A percentile compares a stretch with the other conserved stretches of the same genome.
phyloP scores from a whole-genome alignment of 2,888 invertebrate species.

The Acanthococcus lagerstroemiae region DNA sequence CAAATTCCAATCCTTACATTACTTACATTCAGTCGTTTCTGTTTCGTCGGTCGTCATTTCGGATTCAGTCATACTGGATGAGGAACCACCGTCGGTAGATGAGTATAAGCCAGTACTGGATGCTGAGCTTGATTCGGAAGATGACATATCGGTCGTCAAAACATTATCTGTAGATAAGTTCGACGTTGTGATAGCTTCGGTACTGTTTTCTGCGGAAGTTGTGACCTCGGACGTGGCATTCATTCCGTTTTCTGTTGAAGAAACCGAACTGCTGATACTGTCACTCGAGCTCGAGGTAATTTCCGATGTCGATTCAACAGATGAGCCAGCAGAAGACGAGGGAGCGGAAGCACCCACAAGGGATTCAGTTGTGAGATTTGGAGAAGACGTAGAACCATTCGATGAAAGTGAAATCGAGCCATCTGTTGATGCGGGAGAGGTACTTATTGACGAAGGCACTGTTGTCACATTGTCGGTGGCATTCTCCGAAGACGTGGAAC shows the following conservation, averaged over 20 bases:
- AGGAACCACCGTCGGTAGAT: not conserved
- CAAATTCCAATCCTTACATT: no score
- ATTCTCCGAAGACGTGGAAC: not conserved
- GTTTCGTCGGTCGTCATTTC: not conserved
- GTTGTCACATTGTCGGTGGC: conserved; percentile 7
- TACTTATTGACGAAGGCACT: not conserved
- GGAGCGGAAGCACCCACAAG: not conserved
- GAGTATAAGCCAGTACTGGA: not conserved
- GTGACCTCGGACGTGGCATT: not conserved
- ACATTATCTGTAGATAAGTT: no score
- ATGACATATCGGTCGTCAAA: not conserved
- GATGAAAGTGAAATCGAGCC: no score
- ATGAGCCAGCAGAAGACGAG: conserved; percentile 2
- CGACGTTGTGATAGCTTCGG: not conserved
- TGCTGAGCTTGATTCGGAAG: not conserved
- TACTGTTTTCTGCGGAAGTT: not conserved
- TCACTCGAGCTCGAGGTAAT: not conserved
- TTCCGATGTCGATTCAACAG: conserved; percentile 9
- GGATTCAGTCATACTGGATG: not conserved
- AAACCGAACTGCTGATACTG: not conserved
- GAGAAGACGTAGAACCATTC: conserved; percentile 2
- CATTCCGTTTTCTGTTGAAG: not conserved
- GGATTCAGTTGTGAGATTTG: conserved; percentile 4
- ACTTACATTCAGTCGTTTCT: not conserved
- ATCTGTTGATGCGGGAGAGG: not conserved